A percentile compares a stretch with the other conserved stretches of the same genome.
Evolutionary conservation across 2,113 vertebrate species (phyloP).

Genomic region (Anguilla japonica): DNA sequence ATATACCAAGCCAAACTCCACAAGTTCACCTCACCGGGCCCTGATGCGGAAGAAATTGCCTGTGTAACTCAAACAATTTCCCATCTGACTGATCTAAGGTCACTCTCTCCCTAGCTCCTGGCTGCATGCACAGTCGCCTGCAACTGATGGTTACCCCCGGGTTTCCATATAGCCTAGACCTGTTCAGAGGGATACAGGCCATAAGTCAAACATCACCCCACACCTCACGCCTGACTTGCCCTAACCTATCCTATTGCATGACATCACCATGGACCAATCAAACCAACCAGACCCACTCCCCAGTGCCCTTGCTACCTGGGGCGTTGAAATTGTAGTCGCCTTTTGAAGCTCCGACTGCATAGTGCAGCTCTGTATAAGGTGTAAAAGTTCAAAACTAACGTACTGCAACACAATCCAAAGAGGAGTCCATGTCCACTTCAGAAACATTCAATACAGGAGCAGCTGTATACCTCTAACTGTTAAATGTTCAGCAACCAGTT

Average conservation of each 20-base stretch:
- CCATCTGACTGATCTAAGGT: neutral
- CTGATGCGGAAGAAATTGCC: neutral
- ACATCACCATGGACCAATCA: neutral
- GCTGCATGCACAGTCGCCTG: neutral
- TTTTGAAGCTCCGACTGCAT: neutral
- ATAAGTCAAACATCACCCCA: neutral
- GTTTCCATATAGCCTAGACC: neutral
- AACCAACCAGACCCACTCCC: neutral
- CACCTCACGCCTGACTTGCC: neutral
- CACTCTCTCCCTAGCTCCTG: neutral
- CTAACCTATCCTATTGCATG: neutral
- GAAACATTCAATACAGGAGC: neutral
- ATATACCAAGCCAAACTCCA: neutral
- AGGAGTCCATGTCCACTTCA: neutral
- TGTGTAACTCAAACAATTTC: neutral
- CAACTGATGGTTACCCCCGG: neutral
- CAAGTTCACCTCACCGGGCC: neutral
- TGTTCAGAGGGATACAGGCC: neutral
- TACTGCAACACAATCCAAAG: neutral
- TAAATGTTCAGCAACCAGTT: neutral
- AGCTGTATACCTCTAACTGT: neutral
- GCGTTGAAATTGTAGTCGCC: constrained; percentile 3
- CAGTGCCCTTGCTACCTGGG: neutral
- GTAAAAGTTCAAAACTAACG: neutral
- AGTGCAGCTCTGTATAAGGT: neutral